Evolutionary conservation across 2,888 invertebrate species (phyloP).

Genomic region (Oscheius myriophilus): DNA sequence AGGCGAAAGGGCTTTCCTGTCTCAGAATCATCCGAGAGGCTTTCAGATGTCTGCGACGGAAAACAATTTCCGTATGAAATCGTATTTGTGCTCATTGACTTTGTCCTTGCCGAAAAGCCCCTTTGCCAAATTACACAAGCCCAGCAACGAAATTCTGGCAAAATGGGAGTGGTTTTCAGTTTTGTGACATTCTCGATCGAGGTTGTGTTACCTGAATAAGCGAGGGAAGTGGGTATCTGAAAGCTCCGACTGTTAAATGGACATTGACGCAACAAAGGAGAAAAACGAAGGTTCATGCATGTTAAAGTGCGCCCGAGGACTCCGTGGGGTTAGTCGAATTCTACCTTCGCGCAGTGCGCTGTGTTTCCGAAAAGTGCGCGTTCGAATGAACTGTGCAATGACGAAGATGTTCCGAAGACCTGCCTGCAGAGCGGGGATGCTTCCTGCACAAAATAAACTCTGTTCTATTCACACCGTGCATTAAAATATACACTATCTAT

Average conservation of each 20-base stretch:
- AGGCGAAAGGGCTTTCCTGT: too few relatives aligned
- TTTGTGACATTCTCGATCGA: too few relatives aligned
- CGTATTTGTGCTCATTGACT: too few relatives aligned
- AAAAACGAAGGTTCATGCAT: neutral
- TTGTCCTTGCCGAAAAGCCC: too few relatives aligned
- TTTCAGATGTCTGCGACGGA: too few relatives aligned
- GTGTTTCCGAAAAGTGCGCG: slow-evolving; percentile 6
- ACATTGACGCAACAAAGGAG: slow-evolving; percentile 11
- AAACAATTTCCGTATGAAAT: too few relatives aligned
- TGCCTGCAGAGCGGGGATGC: slow-evolving; percentile 14
- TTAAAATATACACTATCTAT: too few relatives aligned
- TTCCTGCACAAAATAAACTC: slow-evolving; percentile 7
- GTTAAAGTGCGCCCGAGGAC: neutral
- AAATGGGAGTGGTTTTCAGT: too few relatives aligned
- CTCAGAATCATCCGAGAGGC: too few relatives aligned
- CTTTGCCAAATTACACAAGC: too few relatives aligned
- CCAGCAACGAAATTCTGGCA: too few relatives aligned
- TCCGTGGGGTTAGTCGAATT: neutral
- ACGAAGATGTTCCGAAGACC: slow-evolving; percentile 20
- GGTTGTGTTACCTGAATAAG: slow-evolving; percentile 19
- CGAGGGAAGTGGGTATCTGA: slow-evolving; percentile 23
- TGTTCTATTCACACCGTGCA: too few relatives aligned
- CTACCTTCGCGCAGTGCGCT: slow-evolving; percentile 22
- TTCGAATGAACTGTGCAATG: slow-evolving; percentile 22
- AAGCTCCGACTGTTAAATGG: slow-evolving; percentile 3